phyloP scores from a whole-genome alignment of 2,888 invertebrate genomes.

The Lycaena phlaeas region DNA sequence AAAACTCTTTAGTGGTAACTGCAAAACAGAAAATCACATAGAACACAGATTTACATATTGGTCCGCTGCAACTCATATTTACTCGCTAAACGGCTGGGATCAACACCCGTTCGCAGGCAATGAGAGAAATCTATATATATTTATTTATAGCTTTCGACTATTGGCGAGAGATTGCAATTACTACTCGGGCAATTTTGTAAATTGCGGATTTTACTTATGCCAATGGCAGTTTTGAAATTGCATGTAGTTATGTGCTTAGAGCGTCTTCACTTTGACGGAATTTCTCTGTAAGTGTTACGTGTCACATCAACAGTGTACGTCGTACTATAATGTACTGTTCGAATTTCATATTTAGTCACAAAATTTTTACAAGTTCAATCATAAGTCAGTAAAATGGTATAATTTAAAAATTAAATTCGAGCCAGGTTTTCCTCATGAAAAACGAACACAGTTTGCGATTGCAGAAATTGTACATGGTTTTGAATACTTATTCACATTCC shows the following conservation, averaged over 20 bases:
- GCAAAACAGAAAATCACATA: not conserved
- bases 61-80: conserved; percentile 9
- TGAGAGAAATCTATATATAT: conserved; percentile 43
- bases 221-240: conserved; percentile 55
- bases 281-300: conserved; percentile 14
- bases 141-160: conserved; percentile 55
- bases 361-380: no score
- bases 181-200: conserved; percentile 56
- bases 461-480: no score
- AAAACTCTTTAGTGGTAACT: not conserved
- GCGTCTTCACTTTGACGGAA: conserved; percentile 34
- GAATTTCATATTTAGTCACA: no score
- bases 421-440: no score
- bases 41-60: not conserved
- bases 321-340: no score
- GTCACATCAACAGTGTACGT: no score
- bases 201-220: conserved; percentile 59
- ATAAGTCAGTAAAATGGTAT: no score
- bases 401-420: no score
- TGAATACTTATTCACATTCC: no score
- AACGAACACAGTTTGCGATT: no score
- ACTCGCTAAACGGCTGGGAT: conserved; percentile 12
- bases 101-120: conserved; percentile 17
- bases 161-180: conserved; percentile 54
- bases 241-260: conserved; percentile 47